Percentiles rank a stretch among this genome's conserved stretches.
These are phyloP conservation scores for Buphagus erythrorhynchus DNA, from an alignment of 2,797 vertebrate genomes.

Conservation along the genomic window DNA sequence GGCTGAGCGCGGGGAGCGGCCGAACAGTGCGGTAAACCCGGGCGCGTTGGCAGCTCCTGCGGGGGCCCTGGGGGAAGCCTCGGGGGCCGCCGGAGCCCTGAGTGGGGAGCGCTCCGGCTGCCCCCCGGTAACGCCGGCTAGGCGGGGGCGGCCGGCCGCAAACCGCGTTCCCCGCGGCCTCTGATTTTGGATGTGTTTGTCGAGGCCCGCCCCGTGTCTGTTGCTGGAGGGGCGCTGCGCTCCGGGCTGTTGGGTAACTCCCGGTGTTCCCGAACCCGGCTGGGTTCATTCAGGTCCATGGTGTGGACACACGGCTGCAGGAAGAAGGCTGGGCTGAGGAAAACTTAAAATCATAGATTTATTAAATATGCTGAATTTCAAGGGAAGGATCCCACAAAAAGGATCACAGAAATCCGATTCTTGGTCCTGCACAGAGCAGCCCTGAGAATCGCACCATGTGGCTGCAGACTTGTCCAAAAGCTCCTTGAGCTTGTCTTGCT, in stretches of 20 bases:
- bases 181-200: neutral
- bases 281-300: too few relatives aligned
- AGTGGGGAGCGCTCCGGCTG: neutral
- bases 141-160: too few relatives aligned
- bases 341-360: fast-evolving
- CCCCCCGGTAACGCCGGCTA: neutral
- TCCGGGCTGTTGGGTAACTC: too few relatives aligned
- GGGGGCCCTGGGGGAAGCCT: neutral
- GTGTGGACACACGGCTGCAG: fast-evolving
- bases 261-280: fast-evolving
- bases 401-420: fast-evolving
- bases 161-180: neutral
- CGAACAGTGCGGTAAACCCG: neutral
- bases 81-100: neutral
- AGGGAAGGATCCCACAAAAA: too few relatives aligned
- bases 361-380: neutral
- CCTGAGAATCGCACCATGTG: neutral
- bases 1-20: neutral
- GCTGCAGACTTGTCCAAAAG: neutral
- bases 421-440: neutral
- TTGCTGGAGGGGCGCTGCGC: neutral
- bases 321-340: neutral
- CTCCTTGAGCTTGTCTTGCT: neutral
- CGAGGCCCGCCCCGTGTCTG: neutral
- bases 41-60: neutral